These are phyloP conservation scores for Leucoraja erinaceus DNA, from an alignment of 2,113 vertebrate genomes.

Conservation along the genomic window DNA sequence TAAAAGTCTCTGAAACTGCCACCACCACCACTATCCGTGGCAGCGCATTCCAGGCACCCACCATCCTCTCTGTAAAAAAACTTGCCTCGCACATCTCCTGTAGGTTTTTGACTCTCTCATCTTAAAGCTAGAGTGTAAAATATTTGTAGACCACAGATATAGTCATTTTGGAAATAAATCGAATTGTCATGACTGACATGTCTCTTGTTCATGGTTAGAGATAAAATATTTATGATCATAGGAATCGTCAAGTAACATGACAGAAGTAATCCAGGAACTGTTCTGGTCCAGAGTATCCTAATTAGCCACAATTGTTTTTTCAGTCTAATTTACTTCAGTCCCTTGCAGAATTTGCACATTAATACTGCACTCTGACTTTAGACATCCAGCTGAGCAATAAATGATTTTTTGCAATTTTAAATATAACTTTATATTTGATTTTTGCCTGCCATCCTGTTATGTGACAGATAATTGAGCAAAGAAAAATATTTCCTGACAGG, in stretches of 20 bases:
- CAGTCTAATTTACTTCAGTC: neutral
- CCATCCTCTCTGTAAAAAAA: too few species aligned
- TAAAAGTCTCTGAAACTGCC: too few species aligned
- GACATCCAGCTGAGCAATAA: neutral
- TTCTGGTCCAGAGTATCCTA: neutral
- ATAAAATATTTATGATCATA: neutral
- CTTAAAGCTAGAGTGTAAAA: too few species aligned
- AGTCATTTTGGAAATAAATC: neutral
- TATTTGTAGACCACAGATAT: too few species aligned
- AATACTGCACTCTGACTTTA: neutral
- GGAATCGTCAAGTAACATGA: neutral
- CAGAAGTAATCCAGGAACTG: neutral
- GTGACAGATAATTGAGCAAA: neutral
- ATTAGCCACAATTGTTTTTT: neutral
- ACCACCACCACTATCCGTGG: too few species aligned
- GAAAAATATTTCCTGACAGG: neutral
- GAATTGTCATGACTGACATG: neutral
- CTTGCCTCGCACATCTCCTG: too few species aligned
- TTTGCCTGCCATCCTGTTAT: neutral
- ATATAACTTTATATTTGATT: neutral
- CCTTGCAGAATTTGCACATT: neutral
- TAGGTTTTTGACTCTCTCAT: too few species aligned
- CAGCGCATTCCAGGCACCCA: too few species aligned
- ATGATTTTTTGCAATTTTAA: neutral
- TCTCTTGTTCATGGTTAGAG: neutral